Evolutionary conservation across 92 coral and sea anemone species (phyloP), one percentile per base, ranked within the genome.

Genomic region (Paramuricea clavata): DNA sequence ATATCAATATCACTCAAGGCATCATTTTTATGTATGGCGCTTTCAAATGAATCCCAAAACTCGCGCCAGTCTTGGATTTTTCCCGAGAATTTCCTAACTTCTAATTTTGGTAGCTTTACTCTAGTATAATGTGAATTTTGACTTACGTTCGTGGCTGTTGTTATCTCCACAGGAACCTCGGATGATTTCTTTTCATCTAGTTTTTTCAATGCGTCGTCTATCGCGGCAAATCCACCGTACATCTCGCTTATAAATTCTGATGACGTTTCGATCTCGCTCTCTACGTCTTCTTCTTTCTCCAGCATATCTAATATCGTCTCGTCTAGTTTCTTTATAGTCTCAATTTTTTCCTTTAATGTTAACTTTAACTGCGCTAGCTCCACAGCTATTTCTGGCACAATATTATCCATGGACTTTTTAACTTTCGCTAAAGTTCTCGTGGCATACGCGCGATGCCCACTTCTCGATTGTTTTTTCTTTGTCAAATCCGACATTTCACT

Each of bases 21-120:
- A n/a, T 83, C 85, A 85, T 89, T 89, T 44, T 56, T 31, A 70
- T 85, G 89, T 39, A 89, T 89, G n/a, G 92, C 62, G 56, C 89
- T 89, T 17, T 76, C 86, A 59, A 84, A 89, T 5, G 81, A 60
- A 89, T 89, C 92, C 92, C 89, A 89, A 61, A 89, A 89, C 89
- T 89, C 86, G 31, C 54, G 89, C 92, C 92, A 89, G 6, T 72
- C 85, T 22, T 86, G 69, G 67, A 76, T 71, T 11, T 86, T 81
- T 19, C 90, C 93, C 0, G 36, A n/a, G 49, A 81, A 91, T 27
- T 77, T 83, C 34, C 69, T 49, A 6, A 57, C 65, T 57, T 57
- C 65, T 19, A 57, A 57, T 26, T 57, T 57, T 5, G 65, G 65
- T 3, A 57, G 65, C 17, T 19, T 57, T 22, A 57, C 65, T 34